Evolutionary conservation across 2,113 vertebrate species (phyloP).

Genomic region (Melozone crissalis): DNA sequence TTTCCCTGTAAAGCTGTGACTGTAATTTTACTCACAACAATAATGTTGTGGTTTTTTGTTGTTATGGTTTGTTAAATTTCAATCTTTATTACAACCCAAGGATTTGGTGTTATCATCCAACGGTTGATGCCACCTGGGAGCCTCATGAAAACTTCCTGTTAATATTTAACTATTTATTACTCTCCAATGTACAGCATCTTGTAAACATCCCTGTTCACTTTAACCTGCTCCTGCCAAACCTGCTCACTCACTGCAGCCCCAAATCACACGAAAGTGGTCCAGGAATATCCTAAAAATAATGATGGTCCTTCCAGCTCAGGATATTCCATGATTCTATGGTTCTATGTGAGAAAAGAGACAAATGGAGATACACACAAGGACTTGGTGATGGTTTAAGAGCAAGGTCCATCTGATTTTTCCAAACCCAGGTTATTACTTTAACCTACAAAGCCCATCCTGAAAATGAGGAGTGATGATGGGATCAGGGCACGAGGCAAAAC

Average conservation of each 20-base stretch:
- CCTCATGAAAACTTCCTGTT: background rate
- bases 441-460: background rate
- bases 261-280: background rate
- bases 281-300: background rate
- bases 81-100: slow-evolving; percentile 1
- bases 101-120: slow-evolving; percentile 36
- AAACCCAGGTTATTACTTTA: background rate
- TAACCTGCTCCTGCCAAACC: background rate
- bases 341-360: background rate
- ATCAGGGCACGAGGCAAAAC: background rate
- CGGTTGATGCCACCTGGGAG: background rate
- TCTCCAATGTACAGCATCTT: background rate
- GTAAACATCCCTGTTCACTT: slow-evolving; percentile 26
- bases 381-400: background rate
- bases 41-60: background rate
- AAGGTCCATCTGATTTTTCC: background rate
- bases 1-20: background rate
- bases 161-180: slow-evolving; percentile 57
- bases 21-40: background rate
- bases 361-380: rapidly evolving
- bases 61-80: slow-evolving; percentile 23
- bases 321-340: background rate
- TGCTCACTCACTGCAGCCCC: background rate
- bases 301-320: background rate
- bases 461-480: background rate